These are phyloP conservation scores for Thysanoteuthis rhombus DNA, from an alignment of 2,888 invertebrate species.

Conservation along the genomic window DNA sequence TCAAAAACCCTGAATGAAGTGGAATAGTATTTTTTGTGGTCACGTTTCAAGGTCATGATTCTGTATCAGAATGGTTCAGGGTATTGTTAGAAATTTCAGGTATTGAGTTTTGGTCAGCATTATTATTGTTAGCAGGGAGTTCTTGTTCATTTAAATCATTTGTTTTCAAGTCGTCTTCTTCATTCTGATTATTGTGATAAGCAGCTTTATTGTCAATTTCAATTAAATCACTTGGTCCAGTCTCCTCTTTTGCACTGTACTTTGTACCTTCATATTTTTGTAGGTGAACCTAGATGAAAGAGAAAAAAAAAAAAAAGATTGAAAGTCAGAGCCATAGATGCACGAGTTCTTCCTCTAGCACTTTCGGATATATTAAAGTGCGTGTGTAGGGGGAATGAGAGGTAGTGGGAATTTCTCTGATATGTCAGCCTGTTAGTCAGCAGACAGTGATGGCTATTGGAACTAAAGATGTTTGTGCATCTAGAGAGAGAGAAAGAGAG, in stretches of 20 bases:
- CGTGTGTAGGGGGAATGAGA: too few species aligned
- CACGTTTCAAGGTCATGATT: background rate
- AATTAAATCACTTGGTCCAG: slow-evolving; percentile 29
- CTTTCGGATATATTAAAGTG: background rate
- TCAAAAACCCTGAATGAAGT: background rate
- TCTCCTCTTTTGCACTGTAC: slow-evolving; percentile 51
- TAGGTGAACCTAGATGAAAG: slow-evolving; percentile 59
- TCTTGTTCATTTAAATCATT: slow-evolving; percentile 30
- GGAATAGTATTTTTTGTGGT: background rate
- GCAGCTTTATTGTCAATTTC: background rate
- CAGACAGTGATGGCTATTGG: too few species aligned
- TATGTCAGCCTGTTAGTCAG: too few species aligned
- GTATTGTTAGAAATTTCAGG: background rate
- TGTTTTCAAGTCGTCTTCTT: background rate
- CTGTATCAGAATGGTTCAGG: background rate
- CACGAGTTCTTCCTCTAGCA: background rate
- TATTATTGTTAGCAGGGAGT: background rate
- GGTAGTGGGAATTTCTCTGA: too few species aligned
- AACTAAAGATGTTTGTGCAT: too few species aligned
- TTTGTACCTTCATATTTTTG: slow-evolving; percentile 54
- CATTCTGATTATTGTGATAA: background rate
- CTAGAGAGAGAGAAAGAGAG: too few species aligned
- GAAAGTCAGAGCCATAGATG: background rate
- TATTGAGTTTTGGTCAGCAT: background rate
- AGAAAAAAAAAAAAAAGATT: slow-evolving; percentile 17